Evolutionary conservation across 2,888 invertebrate genomes (phyloP).

Genomic region (Drosophila peninsularis): DNA sequence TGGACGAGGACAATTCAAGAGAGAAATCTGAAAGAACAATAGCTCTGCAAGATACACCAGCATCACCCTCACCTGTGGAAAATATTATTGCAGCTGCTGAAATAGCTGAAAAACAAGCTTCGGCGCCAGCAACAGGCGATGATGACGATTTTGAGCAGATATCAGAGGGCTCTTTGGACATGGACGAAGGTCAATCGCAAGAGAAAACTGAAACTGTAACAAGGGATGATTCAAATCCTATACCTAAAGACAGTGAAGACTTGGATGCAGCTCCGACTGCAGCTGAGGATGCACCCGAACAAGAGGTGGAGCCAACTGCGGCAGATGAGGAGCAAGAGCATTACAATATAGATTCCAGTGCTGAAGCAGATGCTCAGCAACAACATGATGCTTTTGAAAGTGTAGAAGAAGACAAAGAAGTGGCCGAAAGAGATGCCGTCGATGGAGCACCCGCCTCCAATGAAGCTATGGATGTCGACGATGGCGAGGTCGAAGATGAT

Average conservation of each 20-base stretch:
- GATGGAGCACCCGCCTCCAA: constrained; percentile 63
- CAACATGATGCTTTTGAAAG: constrained; percentile 61
- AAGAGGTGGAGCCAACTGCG: constrained; percentile 16
- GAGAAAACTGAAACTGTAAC: constrained; percentile 51
- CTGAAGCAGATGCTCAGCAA: constrained; percentile 47
- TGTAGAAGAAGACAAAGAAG: constrained; percentile 69
- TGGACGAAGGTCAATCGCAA: constrained; percentile 74
- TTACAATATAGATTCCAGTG: constrained; percentile 41
- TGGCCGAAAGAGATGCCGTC: constrained; percentile 78
- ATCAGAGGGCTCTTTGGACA: constrained; percentile 79
- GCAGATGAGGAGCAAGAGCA: constrained; percentile 37
- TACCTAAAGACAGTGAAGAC: constrained; percentile 28
- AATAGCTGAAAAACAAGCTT: constrained; percentile 27
- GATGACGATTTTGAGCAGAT: constrained; percentile 81
- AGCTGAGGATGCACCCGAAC: constrained; percentile 9
- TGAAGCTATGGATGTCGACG: constrained; percentile 67
- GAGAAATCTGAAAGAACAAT: constrained; percentile 38
- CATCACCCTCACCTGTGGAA: constrained; percentile 47
- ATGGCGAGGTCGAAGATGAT: constrained; percentile 43
- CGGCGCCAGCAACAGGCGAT: constrained; percentile 48
- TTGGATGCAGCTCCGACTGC: constrained; percentile 4
- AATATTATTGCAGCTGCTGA: constrained; percentile 6
- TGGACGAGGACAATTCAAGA: constrained; percentile 62
- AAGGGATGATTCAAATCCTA: constrained; percentile 24
- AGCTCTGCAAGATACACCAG: constrained; percentile 52